Percentiles rank a stretch among this genome's conserved stretches.
phyloP scores from a whole-genome alignment of 2,113 vertebrate species.

The Meriones unguiculatus region DNA sequence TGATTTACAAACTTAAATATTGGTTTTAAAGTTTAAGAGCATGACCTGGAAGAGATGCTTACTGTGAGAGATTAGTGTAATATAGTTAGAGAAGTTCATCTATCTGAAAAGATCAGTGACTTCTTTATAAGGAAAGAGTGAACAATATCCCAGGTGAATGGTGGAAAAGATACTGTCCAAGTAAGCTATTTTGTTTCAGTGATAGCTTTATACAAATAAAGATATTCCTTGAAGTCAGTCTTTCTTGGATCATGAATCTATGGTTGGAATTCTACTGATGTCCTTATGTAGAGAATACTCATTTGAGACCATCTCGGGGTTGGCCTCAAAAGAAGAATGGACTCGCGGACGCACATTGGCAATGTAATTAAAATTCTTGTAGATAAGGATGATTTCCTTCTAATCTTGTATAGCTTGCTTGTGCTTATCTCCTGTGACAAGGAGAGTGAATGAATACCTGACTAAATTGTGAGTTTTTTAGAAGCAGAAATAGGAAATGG shows the following conservation, averaged over 20 bases:
- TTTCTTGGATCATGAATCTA: neutral
- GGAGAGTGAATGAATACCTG: neutral
- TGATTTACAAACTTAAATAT: neutral
- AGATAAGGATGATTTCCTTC: neutral
- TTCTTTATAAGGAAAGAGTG: neutral
- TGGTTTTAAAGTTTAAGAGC: neutral
- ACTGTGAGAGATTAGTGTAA: neutral
- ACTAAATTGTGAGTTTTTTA: neutral
- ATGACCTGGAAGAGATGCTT: neutral
- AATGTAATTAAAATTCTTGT: neutral
- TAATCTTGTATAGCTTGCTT: neutral
- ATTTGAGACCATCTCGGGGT: neutral
- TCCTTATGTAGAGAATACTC: neutral
- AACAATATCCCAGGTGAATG: neutral
- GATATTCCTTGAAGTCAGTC: neutral
- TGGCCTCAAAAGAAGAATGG: neutral
- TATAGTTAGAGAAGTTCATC: neutral
- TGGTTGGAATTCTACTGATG: neutral
- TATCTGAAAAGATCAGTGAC: neutral
- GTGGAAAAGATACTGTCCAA: neutral
- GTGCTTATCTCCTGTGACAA: neutral
- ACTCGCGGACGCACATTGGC: neutral
- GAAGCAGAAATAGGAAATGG: neutral
- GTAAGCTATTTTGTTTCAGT: neutral
- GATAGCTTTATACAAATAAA: constrained; percentile 22